Conservation (phyloP, 2,888 invertebrate species). For the Osmoderma eremita region DNA sequence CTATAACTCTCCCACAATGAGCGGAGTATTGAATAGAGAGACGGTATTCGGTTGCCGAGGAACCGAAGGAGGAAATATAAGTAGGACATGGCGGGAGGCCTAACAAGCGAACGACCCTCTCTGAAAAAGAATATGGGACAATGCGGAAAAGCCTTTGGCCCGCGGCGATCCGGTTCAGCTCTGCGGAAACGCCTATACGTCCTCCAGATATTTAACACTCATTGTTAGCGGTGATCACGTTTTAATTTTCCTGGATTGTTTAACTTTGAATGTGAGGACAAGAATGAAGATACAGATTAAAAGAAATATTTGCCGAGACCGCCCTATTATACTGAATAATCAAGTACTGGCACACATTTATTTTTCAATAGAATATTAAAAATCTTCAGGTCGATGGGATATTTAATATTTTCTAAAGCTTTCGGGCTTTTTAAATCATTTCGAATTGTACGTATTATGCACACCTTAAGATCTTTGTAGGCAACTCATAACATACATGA, state of each 20-base stretch:
- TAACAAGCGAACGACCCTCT: slow-evolving; percentile 34
- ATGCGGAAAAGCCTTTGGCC: slow-evolving; percentile 37
- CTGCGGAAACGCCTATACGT: slow-evolving; percentile 35
- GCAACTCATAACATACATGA: too few species aligned
- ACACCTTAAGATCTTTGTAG: too few species aligned
- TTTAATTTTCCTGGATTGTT: slow-evolving; percentile 42
- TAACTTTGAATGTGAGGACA: slow-evolving; percentile 29
- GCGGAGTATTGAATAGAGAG: slow-evolving; percentile 29
- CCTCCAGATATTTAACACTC: slow-evolving; percentile 42
- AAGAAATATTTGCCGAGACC: slow-evolving; percentile 22
- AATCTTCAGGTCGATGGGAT: too few species aligned
- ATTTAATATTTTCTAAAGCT: too few species aligned
- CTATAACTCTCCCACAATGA: slow-evolving; percentile 37
- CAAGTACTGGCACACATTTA: slow-evolving; percentile 1
- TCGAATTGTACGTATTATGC: too few species aligned
- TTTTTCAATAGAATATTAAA: slow-evolving; percentile 8
- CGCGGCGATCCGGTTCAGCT: slow-evolving; percentile 25
- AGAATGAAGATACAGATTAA: slow-evolving; percentile 25
- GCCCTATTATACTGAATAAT: slow-evolving; percentile 6
- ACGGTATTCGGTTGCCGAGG: slow-evolving; percentile 34
- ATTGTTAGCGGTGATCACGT: slow-evolving; percentile 39
- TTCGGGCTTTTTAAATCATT: too few species aligned
- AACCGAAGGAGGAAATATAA: slow-evolving; percentile 38
- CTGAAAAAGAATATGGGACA: slow-evolving; percentile 41
- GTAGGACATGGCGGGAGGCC: slow-evolving; percentile 37